phyloP scores from a whole-genome alignment of 2,888 invertebrate species.

The Escarpia spicata region DNA sequence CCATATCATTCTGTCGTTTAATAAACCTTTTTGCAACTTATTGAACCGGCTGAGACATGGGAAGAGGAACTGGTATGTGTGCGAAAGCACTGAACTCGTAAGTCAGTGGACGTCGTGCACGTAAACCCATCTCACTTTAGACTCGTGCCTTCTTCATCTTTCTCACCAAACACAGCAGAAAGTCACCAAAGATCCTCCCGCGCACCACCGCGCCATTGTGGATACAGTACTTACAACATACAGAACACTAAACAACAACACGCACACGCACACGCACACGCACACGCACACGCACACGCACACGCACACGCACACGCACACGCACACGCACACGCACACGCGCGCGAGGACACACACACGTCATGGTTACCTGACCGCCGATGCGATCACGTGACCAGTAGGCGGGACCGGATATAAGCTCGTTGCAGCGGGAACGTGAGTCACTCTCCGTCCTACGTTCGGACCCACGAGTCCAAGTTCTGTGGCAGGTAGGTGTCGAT shows the following conservation, averaged over 20 bases:
- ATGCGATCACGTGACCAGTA: not conserved
- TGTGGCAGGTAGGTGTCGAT: constrained; percentile 6
- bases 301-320: not conserved
- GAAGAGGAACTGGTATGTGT: not conserved
- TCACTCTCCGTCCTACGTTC: not conserved
- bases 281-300: not conserved
- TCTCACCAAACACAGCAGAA: not conserved
- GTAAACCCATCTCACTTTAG: not conserved
- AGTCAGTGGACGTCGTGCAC: not conserved
- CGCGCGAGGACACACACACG: not conserved
- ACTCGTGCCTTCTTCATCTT: not conserved
- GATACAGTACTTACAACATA: not conserved
- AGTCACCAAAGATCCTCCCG: not conserved
- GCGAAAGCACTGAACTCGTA: not conserved
- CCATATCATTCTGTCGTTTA: no score
- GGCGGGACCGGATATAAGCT: not conserved
- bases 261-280: not conserved
- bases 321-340: not conserved
- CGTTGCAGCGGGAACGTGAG: not conserved
- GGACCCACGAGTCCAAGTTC: not conserved
- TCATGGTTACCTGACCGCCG: not conserved
- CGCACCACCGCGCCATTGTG: not conserved
- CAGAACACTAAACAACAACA: not conserved
- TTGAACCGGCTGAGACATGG: not conserved
- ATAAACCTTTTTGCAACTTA: not conserved